Percentiles rank a stretch among this genome's conserved stretches.
Conservation (phyloP, 2,113 vertebrate species). For the Rhea americana region DNA sequence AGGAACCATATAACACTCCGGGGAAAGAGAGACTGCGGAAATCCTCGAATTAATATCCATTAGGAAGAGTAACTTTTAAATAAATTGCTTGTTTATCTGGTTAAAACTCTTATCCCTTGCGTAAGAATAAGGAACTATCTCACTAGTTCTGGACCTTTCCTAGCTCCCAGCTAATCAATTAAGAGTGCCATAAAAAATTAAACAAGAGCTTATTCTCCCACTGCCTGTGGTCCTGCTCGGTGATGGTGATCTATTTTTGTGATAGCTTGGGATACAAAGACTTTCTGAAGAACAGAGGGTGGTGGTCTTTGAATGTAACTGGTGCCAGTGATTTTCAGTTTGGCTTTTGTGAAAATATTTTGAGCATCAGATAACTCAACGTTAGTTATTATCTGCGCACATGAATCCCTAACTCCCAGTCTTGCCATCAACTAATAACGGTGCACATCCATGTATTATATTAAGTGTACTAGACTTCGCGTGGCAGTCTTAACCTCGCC, state of each 20-base stretch:
- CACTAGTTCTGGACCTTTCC: not conserved
- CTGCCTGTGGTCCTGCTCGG: constrained; percentile 47
- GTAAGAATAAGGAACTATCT: not conserved
- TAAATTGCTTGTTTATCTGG: constrained; percentile 17
- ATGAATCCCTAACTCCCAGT: constrained; percentile 3
- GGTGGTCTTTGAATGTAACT: constrained; percentile 34
- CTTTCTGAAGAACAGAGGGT: constrained; percentile 5
- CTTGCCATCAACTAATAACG: not conserved
- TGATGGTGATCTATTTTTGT: constrained; percentile 34
- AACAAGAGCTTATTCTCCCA: constrained; percentile 59
- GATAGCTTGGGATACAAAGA: constrained; percentile 3
- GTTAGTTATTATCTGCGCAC: not conserved
- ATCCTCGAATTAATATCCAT: not conserved
- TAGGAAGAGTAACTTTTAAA: constrained; percentile 35
- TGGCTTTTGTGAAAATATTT: constrained; percentile 42
- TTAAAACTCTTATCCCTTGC: constrained; percentile 2
- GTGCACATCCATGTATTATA: not conserved
- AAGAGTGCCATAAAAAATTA: constrained; percentile 49
- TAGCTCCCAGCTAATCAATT: constrained; percentile 56
- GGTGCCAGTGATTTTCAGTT: constrained; percentile 17
- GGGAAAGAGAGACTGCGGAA: not conserved
- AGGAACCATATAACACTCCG: not conserved
- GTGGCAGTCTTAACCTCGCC: not conserved
- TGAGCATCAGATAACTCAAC: constrained; percentile 14
- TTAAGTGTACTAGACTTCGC: not conserved